phyloP scores from a whole-genome alignment of 2,797 vertebrate genomes.

The Tauraco hartlaubi region DNA sequence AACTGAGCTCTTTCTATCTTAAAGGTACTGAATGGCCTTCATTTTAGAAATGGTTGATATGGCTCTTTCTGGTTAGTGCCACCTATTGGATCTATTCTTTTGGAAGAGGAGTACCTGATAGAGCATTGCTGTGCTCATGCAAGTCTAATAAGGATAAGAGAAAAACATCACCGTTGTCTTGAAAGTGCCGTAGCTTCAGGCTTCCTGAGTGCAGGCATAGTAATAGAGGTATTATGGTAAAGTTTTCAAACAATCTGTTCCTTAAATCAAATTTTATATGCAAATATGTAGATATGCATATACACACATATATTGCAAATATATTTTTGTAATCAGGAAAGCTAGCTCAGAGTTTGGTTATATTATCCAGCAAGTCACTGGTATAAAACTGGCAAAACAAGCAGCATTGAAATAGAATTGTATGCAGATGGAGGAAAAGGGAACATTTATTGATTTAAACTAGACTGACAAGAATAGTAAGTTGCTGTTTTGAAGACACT shows the following conservation, averaged over 20 bases:
- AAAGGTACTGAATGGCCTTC: neutral
- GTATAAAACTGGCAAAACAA: neutral
- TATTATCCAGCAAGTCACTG: neutral
- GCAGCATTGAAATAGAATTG: neutral
- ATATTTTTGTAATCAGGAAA: neutral
- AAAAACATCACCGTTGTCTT: neutral
- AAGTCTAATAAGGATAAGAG: neutral
- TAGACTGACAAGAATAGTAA: neutral
- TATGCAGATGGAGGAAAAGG: neutral
- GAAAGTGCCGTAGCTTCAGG: neutral
- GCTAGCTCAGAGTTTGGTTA: neutral
- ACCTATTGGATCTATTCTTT: neutral
- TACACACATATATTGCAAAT: neutral
- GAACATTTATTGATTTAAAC: neutral
- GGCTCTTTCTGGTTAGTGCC: neutral
- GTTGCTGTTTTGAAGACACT: neutral
- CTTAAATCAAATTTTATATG: neutral
- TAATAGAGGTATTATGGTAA: neutral
- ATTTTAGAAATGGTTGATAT: neutral
- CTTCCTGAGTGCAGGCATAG: neutral
- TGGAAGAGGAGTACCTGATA: neutral
- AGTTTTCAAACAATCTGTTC: neutral
- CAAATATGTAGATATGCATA: neutral
- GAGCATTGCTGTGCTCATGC: neutral
- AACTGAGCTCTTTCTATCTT: neutral